phyloP scores from a whole-genome alignment of 2,113 vertebrate species.

The Pampusana beccarii region DNA sequence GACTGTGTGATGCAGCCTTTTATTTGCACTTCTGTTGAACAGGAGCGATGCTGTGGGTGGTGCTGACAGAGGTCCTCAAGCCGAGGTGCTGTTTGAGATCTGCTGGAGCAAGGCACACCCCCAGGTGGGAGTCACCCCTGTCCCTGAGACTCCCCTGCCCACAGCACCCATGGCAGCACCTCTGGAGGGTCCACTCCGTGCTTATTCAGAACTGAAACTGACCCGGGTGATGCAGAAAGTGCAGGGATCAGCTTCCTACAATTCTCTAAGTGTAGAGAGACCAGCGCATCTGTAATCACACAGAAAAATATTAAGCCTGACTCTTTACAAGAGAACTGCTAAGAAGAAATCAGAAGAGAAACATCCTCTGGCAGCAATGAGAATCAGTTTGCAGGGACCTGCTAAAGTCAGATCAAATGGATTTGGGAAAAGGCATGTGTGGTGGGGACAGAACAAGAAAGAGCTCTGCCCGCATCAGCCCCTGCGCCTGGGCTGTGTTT shows the following conservation, averaged over 20 bases:
- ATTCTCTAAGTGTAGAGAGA: background rate
- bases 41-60: background rate
- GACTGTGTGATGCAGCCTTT: background rate
- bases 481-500: background rate
- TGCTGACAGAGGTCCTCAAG: background rate
- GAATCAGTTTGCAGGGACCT: background rate
- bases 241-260: background rate
- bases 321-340: background rate
- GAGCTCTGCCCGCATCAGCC: background rate
- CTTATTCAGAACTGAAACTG: background rate
- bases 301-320: background rate
- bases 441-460: background rate
- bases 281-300: background rate
- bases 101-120: background rate
- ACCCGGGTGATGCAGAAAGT: background rate
- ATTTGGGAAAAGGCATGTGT: background rate
- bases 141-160: fast-evolving
- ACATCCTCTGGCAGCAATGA: background rate
- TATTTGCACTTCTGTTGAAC: background rate
- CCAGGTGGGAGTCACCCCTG: fast-evolving
- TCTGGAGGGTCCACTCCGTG: fast-evolving
- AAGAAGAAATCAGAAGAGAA: background rate
- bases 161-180: fast-evolving
- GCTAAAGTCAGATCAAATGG: background rate
- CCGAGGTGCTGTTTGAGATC: background rate